Evolutionary conservation across 2,113 vertebrate species (phyloP).

Genomic region (Lates calcarifer): DNA sequence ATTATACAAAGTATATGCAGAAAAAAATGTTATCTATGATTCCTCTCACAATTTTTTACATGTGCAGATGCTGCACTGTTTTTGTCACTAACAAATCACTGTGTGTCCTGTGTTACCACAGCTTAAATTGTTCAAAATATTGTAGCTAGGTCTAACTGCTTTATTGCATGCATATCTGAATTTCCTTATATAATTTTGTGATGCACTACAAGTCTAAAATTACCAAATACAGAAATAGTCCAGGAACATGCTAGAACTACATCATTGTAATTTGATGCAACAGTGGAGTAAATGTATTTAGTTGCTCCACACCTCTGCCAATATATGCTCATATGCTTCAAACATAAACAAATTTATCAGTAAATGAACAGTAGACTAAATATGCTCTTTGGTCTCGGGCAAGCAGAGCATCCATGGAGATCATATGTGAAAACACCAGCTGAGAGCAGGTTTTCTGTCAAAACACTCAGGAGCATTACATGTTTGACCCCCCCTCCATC

Average conservation of each 20-base stretch:
- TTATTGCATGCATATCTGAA: neutral
- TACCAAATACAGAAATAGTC: neutral
- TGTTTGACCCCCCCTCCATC: conserved; percentile 4
- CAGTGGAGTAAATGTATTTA: neutral
- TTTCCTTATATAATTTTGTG: neutral
- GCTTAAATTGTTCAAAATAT: neutral
- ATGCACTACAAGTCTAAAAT: neutral
- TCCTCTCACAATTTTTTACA: too few species aligned
- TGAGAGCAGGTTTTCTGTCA: neutral
- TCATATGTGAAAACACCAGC: conserved; percentile 10
- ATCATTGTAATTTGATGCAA: neutral
- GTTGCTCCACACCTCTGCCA: neutral
- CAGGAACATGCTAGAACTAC: neutral
- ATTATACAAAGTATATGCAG: too few species aligned
- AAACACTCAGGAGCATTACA: conserved; percentile 30
- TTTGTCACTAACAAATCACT: neutral
- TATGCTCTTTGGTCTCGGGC: conserved; percentile 42
- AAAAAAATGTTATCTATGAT: too few species aligned
- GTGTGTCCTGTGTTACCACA: neutral
- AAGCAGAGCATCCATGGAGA: conserved; percentile 24
- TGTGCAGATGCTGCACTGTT: too few species aligned
- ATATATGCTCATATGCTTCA: conserved; percentile 2
- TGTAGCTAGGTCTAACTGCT: too few species aligned
- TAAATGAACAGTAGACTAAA: conserved; percentile 12
- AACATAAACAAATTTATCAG: conserved; percentile 15